Conservation (phyloP, 2,888 invertebrate genomes). For the Campoletis raptor region DNA sequence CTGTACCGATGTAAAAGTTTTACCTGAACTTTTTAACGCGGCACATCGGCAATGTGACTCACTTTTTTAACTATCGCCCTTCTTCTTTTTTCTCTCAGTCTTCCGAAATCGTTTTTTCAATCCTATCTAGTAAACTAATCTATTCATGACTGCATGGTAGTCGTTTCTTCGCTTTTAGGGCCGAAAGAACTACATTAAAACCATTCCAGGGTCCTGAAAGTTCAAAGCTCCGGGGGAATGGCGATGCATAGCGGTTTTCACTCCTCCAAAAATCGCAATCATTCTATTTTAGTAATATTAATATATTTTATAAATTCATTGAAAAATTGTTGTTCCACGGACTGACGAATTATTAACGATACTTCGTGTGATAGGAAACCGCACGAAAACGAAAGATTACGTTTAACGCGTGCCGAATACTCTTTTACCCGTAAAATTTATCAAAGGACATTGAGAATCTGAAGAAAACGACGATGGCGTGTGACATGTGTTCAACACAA, state of each 20-base stretch:
- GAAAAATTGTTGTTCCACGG: no score
- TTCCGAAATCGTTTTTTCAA: slow-evolving; percentile 66
- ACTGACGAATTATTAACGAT: not conserved
- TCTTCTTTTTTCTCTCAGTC: not conserved
- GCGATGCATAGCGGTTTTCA: not conserved
- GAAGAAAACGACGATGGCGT: slow-evolving; percentile 21
- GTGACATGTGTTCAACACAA: not conserved
- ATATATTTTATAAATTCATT: no score
- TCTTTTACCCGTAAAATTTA: slow-evolving; percentile 4
- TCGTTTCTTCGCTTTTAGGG: slow-evolving; percentile 21
- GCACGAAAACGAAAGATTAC: not conserved
- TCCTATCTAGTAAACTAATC: slow-evolving; percentile 79
- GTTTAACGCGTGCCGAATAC: not conserved
- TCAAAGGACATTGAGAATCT: not conserved
- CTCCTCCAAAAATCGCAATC: not conserved
- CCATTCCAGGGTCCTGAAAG: not conserved
- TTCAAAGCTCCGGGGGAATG: not conserved
- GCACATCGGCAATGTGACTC: not conserved
- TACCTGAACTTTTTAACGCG: not conserved
- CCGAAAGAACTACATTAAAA: not conserved
- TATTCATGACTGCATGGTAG: slow-evolving; percentile 77
- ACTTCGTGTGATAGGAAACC: not conserved
- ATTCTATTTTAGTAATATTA: not conserved
- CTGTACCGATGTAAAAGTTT: not conserved
- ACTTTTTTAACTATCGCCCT: not conserved